Conservation (phyloP, 92 coral and sea anemone species). For the Desmophyllum pertusum region DNA sequence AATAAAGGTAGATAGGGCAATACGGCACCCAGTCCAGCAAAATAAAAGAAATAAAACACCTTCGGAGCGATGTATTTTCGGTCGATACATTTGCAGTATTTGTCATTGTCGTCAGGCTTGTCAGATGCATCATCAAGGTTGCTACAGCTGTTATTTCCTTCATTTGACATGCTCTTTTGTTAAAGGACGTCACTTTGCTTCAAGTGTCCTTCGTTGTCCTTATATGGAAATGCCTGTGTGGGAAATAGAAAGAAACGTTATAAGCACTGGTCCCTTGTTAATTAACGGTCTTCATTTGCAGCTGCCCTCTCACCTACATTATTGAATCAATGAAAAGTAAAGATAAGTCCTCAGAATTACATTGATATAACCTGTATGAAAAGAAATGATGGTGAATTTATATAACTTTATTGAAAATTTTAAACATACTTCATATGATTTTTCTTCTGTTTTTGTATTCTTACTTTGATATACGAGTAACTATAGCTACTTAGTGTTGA, state of each 20-base stretch:
- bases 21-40: conserved; percentile 54
- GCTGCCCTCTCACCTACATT: too few species aligned
- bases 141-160: not conserved
- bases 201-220: not conserved
- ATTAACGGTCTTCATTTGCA: too few species aligned
- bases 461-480: too few species aligned
- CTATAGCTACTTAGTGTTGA: too few species aligned
- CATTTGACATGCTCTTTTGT: not conserved
- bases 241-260: not conserved
- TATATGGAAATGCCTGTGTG: not conserved
- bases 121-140: conserved; percentile 3
- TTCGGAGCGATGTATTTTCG: conserved; percentile 45
- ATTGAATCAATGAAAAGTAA: too few species aligned
- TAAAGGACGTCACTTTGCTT: not conserved
- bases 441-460: too few species aligned
- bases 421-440: too few species aligned
- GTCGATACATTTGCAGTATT: conserved; percentile 14
- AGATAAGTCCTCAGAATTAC: too few species aligned
- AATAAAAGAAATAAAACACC: conserved; percentile 56
- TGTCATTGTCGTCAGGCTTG: not conserved
- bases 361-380: too few species aligned
- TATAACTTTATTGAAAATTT: too few species aligned
- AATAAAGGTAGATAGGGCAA: conserved; percentile 56
- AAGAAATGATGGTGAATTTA: too few species aligned
- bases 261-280: too few species aligned